These are phyloP conservation scores for Dromaius novaehollandiae DNA, from an alignment of 2,113 vertebrate genomes.

Conservation along the genomic window DNA sequence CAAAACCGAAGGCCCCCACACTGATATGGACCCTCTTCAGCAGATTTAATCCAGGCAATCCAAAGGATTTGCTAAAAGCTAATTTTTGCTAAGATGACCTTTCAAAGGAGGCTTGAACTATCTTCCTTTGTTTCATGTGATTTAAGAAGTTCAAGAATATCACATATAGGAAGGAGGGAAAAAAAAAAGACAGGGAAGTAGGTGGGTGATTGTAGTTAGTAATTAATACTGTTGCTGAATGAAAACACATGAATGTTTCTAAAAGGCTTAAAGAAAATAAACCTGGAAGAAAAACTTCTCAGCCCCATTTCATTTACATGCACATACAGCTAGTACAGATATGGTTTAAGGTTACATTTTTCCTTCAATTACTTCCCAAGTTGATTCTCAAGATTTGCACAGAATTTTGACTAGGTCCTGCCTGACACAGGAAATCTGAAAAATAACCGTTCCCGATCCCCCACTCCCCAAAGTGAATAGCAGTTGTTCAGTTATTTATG, in stretches of 20 bases:
- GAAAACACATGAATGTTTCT: rapidly evolving
- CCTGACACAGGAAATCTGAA: rapidly evolving
- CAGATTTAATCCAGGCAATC: background rate
- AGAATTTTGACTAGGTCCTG: rapidly evolving
- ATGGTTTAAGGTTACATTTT: no score
- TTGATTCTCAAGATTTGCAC: background rate
- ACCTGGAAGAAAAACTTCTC: rapidly evolving
- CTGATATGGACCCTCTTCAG: rapidly evolving
- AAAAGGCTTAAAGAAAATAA: background rate
- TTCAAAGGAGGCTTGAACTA: rapidly evolving
- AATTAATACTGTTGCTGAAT: rapidly evolving
- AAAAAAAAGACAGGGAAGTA: background rate
- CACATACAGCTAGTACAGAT: rapidly evolving
- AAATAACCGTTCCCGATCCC: rapidly evolving
- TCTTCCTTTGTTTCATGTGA: background rate
- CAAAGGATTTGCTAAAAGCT: background rate
- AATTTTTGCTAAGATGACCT: rapidly evolving
- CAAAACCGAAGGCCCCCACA: no score
- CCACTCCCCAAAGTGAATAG: rapidly evolving
- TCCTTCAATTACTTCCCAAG: background rate
- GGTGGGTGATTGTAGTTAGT: rapidly evolving
- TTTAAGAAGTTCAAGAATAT: background rate
- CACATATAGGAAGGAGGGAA: rapidly evolving
- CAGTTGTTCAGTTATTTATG: rapidly evolving
- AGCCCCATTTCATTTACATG: rapidly evolving